These are phyloP conservation scores for Pseudopleuronectes americanus DNA, from an alignment of 2,797 vertebrate species.

Conservation along the genomic window DNA sequence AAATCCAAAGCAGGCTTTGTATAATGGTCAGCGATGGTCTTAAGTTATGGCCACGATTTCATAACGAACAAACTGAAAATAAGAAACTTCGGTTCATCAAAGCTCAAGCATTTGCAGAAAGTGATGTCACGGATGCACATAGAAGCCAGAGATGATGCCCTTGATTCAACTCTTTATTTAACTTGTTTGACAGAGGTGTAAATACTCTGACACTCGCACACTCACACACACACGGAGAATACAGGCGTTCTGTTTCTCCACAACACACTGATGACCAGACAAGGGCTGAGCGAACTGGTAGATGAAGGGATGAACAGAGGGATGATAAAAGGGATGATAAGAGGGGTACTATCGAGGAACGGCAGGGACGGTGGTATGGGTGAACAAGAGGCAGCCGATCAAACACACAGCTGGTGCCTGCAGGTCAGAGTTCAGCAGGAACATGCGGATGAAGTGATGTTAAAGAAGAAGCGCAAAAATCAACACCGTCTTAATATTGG, in stretches of 20 bases:
- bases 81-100: constrained; percentile 23
- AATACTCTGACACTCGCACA: constrained; percentile 31
- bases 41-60: background rate
- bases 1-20: background rate
- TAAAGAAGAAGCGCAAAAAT: constrained; percentile 16
- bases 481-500: constrained; percentile 16
- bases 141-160: constrained; percentile 76
- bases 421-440: constrained; percentile 51
- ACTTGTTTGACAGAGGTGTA: constrained; percentile 59
- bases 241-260: constrained; percentile 58
- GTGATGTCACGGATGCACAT: constrained; percentile 69
- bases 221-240: constrained; percentile 41
- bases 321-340: constrained; percentile 21
- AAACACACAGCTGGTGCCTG: constrained; percentile 71
- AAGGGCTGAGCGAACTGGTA: constrained; percentile 35
- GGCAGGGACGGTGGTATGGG: constrained; percentile 40
- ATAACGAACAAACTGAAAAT: constrained; percentile 23
- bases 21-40: background rate
- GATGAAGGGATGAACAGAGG: constrained; percentile 12
- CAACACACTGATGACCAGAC: constrained; percentile 45
- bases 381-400: constrained; percentile 52
- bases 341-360: constrained; percentile 23
- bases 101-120: constrained; percentile 32
- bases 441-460: constrained; percentile 62
- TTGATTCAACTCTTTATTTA: constrained; percentile 81